Conservation (phyloP, 2,797 vertebrate genomes). For the Thunnus albacares region DNA sequence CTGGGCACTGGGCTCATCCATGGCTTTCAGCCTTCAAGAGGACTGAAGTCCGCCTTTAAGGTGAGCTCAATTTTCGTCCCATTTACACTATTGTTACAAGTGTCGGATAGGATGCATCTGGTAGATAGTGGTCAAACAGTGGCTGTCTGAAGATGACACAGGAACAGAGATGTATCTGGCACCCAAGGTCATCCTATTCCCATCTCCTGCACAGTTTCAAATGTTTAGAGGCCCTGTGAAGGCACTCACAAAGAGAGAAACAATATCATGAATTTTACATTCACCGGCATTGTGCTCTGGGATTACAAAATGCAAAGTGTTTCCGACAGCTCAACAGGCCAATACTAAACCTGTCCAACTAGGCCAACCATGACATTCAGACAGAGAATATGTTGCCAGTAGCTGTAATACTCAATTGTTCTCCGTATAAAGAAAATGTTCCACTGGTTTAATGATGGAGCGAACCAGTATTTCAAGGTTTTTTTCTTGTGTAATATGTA, state of each 20-base stretch:
- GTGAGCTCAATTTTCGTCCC: slow-evolving; percentile 89
- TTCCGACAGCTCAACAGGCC: slow-evolving; percentile 43
- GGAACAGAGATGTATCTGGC: slow-evolving; percentile 77
- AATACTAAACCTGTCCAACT: slow-evolving; percentile 41
- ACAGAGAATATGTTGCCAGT: slow-evolving; percentile 5
- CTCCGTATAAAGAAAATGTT: slow-evolving; percentile 24
- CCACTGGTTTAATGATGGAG: slow-evolving; percentile 21
- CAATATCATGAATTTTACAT: slow-evolving; percentile 66
- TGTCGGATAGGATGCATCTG: slow-evolving; percentile 83
- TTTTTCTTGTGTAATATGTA: slow-evolving; percentile 10
- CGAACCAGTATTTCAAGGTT: not conserved
- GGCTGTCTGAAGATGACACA: slow-evolving; percentile 81
- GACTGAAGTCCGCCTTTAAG: slow-evolving; percentile 86
- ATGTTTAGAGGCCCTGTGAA: slow-evolving; percentile 59
- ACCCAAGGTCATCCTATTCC: slow-evolving; percentile 84
- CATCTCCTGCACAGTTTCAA: slow-evolving; percentile 55
- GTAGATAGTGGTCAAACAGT: slow-evolving; percentile 83
- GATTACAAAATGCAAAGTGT: slow-evolving; percentile 55
- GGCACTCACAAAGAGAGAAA: slow-evolving; percentile 56
- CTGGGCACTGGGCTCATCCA: slow-evolving; percentile 85
- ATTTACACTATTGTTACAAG: slow-evolving; percentile 87
- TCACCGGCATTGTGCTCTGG: slow-evolving; percentile 21
- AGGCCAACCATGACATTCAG: slow-evolving; percentile 14
- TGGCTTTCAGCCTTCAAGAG: slow-evolving; percentile 87
- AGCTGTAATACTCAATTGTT: slow-evolving; percentile 15